phyloP scores from a whole-genome alignment of 2,113 vertebrate species.

The Aramus guarauna region DNA sequence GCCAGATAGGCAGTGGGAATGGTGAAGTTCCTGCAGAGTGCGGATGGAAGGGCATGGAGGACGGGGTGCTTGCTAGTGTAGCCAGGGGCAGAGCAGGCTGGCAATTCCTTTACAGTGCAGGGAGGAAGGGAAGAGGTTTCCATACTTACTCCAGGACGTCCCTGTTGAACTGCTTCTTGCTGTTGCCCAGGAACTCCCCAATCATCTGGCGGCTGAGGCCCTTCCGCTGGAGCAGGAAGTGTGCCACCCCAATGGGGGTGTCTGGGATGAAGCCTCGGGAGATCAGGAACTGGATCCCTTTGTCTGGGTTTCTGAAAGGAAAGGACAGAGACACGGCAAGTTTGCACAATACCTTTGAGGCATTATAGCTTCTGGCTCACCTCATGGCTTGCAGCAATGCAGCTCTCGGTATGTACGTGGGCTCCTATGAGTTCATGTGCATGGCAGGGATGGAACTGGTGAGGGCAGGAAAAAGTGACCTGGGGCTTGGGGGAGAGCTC shows the following conservation, averaged over 20 bases:
- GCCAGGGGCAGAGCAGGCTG: neutral
- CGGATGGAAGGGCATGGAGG: neutral
- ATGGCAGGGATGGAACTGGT: neutral
- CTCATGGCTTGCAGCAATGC: neutral
- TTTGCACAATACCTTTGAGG: neutral
- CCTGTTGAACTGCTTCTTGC: slow-evolving; percentile 98
- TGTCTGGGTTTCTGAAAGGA: slow-evolving; percentile 90
- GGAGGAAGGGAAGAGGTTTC: neutral
- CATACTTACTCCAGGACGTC: slow-evolving; percentile 95
- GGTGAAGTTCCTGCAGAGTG: neutral
- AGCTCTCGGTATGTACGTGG: no score
- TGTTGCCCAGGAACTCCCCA: slow-evolving; percentile 96
- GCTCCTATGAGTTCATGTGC: neutral
- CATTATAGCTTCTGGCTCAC: neutral
- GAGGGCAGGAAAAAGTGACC: neutral
- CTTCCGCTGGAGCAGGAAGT: slow-evolving; percentile 95
- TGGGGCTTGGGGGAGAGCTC: neutral
- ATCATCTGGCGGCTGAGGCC: slow-evolving; percentile 99
- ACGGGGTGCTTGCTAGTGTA: neutral
- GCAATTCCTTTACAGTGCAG: neutral
- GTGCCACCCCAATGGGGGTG: slow-evolving; percentile 95
- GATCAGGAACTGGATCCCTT: slow-evolving; percentile 97
- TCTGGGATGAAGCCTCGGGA: slow-evolving; percentile 96
- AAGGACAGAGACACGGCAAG: neutral
- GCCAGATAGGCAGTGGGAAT: neutral